Percentiles rank a stretch among this genome's conserved stretches.
Conservation (phyloP, 2,888 invertebrate species). For the Callyntrura guangdongensis region DNA sequence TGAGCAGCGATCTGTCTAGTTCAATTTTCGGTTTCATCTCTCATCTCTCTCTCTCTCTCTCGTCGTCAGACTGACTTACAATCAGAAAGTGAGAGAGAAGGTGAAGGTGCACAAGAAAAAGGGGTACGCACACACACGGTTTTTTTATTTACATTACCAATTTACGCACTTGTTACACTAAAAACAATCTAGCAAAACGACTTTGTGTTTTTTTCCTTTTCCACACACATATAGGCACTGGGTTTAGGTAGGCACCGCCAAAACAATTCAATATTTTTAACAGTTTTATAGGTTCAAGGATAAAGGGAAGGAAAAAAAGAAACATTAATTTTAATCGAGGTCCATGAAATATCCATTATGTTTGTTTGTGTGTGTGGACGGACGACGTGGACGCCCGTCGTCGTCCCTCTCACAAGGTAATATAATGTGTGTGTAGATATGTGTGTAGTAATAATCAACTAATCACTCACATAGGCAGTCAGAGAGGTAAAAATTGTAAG, state of each 20-base stretch:
- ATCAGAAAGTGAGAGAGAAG: neutral
- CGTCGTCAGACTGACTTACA: too few relatives aligned
- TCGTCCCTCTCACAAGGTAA: slow-evolving; percentile 9
- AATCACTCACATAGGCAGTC: neutral
- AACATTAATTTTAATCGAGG: slow-evolving; percentile 66
- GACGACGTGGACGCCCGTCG: slow-evolving; percentile 62
- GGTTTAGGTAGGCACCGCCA: neutral
- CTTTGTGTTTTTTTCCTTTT: neutral
- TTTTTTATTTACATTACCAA: neutral
- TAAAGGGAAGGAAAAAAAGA: slow-evolving; percentile 15
- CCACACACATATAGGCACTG: neutral
- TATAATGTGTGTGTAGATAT: too few relatives aligned
- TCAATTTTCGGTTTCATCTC: neutral
- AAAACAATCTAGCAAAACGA: slow-evolving; percentile 42
- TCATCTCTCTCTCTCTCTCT: too few relatives aligned
- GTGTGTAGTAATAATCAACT: slow-evolving; percentile 5
- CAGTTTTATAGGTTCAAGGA: slow-evolving; percentile 55
- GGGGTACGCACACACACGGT: slow-evolving; percentile 3
- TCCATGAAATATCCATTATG: slow-evolving; percentile 56
- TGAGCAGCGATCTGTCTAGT: slow-evolving; percentile 5
- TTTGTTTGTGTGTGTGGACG: neutral
- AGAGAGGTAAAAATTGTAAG: neutral
- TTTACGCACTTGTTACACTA: slow-evolving; percentile 44
- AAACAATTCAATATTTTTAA: slow-evolving; percentile 19
- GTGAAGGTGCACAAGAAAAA: slow-evolving; percentile 28